A percentile compares a stretch with the other conserved stretches of the same genome.
Conservation (phyloP, 2,797 vertebrate genomes). For the Silurus aristotelis region DNA sequence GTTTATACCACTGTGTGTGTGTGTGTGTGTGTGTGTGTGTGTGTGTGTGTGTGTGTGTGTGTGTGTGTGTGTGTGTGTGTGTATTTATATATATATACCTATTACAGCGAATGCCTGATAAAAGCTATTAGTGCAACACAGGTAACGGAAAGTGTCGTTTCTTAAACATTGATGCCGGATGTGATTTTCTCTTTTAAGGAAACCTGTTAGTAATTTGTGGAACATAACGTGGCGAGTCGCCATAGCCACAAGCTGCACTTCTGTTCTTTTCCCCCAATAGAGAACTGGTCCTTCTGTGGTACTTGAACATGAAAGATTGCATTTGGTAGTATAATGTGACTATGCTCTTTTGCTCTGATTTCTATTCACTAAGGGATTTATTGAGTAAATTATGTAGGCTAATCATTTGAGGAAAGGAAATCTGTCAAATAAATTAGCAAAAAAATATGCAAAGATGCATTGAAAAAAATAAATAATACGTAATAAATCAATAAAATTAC, state of each 20-base stretch:
- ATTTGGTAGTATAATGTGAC: slow-evolving; percentile 41
- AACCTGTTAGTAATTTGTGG: slow-evolving; percentile 25
- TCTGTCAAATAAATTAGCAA: neutral
- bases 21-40: no score
- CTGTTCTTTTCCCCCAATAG: neutral
- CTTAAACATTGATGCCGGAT: slow-evolving; percentile 9
- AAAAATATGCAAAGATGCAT: neutral
- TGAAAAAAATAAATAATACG: no score
- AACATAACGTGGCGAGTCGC: slow-evolving; percentile 18
- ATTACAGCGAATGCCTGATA: no score
- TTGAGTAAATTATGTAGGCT: slow-evolving; percentile 1
- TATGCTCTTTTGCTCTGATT: slow-evolving; percentile 9
- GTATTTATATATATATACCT: no score
- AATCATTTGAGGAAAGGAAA: neutral
- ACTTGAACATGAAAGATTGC: slow-evolving; percentile 35
- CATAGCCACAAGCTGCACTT: slow-evolving; percentile 33
- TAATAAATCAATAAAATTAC: neutral
- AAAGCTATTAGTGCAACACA: neutral
- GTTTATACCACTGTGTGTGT: no score
- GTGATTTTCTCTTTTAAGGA: slow-evolving; percentile 5
- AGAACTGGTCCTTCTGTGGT: neutral
- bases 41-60: no score
- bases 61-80: no score
- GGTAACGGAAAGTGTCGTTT: neutral
- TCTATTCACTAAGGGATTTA: neutral